Percentiles rank a stretch among this genome's conserved stretches.
phyloP scores from a whole-genome alignment of 1,140 invertebrate genomes.

The Polypedilum vanderplanki region DNA sequence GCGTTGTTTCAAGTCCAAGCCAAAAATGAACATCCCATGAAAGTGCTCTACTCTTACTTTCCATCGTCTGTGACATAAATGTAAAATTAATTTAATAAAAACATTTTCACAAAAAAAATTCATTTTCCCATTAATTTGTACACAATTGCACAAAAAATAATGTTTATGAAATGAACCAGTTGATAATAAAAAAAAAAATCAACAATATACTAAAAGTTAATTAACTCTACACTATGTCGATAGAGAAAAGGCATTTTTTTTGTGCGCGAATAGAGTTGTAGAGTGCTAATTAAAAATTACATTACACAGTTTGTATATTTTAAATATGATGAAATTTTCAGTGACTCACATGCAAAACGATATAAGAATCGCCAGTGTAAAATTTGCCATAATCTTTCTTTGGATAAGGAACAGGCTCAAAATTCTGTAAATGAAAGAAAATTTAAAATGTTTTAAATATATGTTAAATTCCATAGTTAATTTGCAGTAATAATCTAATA shows the following conservation, averaged over 20 bases:
- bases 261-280: too few species aligned
- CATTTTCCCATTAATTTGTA: too few species aligned
- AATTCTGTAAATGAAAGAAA: slow-evolving; percentile 60
- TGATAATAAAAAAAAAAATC: too few species aligned
- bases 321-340: too few species aligned
- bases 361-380: slow-evolving; percentile 83
- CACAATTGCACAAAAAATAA: too few species aligned
- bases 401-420: slow-evolving; percentile 67
- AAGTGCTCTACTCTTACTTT: slow-evolving; percentile 55
- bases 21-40: slow-evolving; percentile 85
- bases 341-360: slow-evolving; percentile 71
- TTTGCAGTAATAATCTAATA: too few species aligned
- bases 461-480: slow-evolving; percentile 29
- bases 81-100: slow-evolving; percentile 34
- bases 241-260: too few species aligned
- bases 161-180: too few species aligned
- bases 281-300: too few species aligned
- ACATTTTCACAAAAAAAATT: not conserved
- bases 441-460: slow-evolving; percentile 31
- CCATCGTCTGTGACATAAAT: slow-evolving; percentile 49
- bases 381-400: slow-evolving; percentile 79
- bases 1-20: slow-evolving; percentile 73
- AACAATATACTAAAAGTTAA: too few species aligned
- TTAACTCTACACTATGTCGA: too few species aligned
- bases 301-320: not conserved